Base-by-base conservation (phyloP, 1,140 invertebrate species). In the Cyphomyrmex costatus region DNA sequence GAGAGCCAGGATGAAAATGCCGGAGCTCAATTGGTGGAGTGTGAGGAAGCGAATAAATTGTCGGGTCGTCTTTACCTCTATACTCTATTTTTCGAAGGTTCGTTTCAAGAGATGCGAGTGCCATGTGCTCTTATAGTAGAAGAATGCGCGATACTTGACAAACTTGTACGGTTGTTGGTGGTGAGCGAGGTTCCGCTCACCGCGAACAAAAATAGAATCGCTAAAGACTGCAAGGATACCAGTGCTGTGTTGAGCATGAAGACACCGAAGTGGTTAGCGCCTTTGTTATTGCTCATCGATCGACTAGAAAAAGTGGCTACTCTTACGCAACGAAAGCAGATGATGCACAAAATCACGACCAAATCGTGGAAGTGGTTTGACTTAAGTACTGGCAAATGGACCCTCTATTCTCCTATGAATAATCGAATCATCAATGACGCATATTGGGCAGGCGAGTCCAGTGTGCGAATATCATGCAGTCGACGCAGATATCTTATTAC, bases 331-430 rank as follows among this genome's bases (percentile, higher is more conserved):
- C 95, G 98, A 51, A 97, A 97, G 92, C 95, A 96, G 36, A 95
- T 96, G 6, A 97, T 98, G 95, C 96, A 97, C 80, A 96, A 96
- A 86, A 97, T 97, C 87, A 91, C 90, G 1, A 89, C 95, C 61
- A 96, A 96, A 60, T 93, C 96, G 2, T 98, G 98, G 98, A 98
- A 98, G 91, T 98, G 98, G 98, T 98, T 98, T 93, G 98, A 98
- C 93, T 96, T 98, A 33, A 96, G 97, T 19, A 97, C 96, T 14
- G 97, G 97, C 8, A 97, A 97, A 91, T 98, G 98, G 98, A 97
- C 96, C 68, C 95, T 96, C 36, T 98, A 98, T 91, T 97, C 97
- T 2, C 93, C 96, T 4, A 91, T 95, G 7, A 98, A 98, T 88
- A 98, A 98, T 93, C 97, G 97, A 90, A 95, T 97, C 0, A 98